Conservation (phyloP, 1,140 invertebrate species). For the Microplitis mediator region DNA sequence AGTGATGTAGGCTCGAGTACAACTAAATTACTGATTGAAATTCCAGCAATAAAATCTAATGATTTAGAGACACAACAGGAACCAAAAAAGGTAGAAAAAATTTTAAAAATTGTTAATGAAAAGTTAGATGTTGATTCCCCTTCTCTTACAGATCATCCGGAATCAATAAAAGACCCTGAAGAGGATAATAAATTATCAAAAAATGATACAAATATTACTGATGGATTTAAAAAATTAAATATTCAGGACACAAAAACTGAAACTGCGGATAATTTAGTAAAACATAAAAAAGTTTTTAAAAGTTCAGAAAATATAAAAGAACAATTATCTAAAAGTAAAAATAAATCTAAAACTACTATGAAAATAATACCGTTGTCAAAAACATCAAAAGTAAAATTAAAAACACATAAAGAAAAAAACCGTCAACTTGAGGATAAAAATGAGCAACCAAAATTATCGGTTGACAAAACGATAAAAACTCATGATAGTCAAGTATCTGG, state of each 20-base stretch:
- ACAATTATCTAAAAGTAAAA: too few species aligned
- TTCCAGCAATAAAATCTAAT: slow-evolving; percentile 56
- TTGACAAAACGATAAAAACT: neutral
- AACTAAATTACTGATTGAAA: neutral
- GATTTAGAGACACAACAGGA: slow-evolving; percentile 31
- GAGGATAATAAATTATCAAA: neutral
- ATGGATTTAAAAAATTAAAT: too few species aligned
- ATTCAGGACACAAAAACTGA: too few species aligned
- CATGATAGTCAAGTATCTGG: too few species aligned
- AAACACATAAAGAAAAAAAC: neutral
- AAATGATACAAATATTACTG: too few species aligned
- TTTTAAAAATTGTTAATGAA: slow-evolving; percentile 21
- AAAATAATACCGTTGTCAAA: neutral
- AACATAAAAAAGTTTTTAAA: too few species aligned
- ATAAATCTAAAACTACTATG: neutral
- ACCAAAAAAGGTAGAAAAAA: slow-evolving; percentile 26
- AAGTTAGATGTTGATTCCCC: slow-evolving; percentile 27
- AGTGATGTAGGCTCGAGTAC: neutral
- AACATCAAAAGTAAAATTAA: neutral
- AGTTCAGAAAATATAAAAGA: too few species aligned
- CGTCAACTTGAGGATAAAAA: neutral
- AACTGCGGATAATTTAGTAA: too few species aligned
- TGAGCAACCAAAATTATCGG: neutral
- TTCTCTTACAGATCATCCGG: slow-evolving; percentile 56
- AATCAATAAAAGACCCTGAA: slow-evolving; percentile 6